Evolutionary conservation across 1,140 invertebrate genomes (phyloP), one percentile per base, ranked within the genome.

Genomic region (Pseudomyrmex gracilis): DNA sequence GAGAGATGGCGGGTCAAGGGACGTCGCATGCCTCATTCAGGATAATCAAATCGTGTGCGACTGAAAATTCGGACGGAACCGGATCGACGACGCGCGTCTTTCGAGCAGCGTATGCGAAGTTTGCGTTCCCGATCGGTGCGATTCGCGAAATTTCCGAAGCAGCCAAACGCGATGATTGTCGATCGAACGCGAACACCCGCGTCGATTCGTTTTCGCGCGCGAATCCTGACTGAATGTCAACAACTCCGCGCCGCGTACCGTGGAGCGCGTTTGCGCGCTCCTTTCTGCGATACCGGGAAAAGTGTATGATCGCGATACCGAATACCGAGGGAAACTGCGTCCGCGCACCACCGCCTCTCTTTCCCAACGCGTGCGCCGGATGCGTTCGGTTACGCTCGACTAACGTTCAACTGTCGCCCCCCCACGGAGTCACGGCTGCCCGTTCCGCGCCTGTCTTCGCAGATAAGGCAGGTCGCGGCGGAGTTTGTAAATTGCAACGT

Each of bases 1-100:
- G 93, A 93, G 34, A 93, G 90, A 90, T 94, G 93, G 20, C 93
- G 92, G 80, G 93, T 92, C 57, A 93, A 78, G 45, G 93, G 93
- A 66, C 93, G 92, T 82, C 93, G 89, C 93, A 94, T 93, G 34
- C 89, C 74, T 78, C 87, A 87, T 85, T 64, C 73, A 68, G 7
- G 34, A 34, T 34, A 34, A 34, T 34, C 34, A 5, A 34, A 77
- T 45, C 20, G n/a, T 1, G 49, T 2, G 34, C 5, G 34, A 34
- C 0, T 34, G 34, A 34, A 34, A 34, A 34, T 34, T 34, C 34
- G 34, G 53, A 43, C 34, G 55, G 3, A 17, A 58, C 55, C 68
- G 82, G 68, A 85, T 70, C 84, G 64, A 63, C 80, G 68, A 74
- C 80, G 57, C 73, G 67, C 45, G 45, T 17, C 22, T 60, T 9